Evolutionary conservation across 92 coral and sea anemone species (phyloP), one percentile per base, ranked within the genome.

Genomic region (Epizoanthus scotinus): DNA sequence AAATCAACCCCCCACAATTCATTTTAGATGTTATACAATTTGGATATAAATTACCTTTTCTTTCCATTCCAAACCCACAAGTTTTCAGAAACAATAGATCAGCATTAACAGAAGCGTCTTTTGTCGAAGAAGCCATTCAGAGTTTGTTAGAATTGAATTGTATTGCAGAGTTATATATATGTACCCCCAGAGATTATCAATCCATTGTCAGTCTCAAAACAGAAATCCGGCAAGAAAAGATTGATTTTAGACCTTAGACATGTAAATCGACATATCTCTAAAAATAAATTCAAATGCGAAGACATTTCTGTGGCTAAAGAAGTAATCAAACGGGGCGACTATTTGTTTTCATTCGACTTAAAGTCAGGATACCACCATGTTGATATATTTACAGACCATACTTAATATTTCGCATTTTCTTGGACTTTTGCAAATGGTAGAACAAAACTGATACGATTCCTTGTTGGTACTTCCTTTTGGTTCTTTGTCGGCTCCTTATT

Each of bases 231-330:
- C 0, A 87, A 87, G 55, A 78, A 87, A 71, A 70, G 85, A n/a
- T 28, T 67, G 20, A 63, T 83, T 7, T 31, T 87, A 53, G 91
- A 88, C 49, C 79, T 88, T 19, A 75, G 92, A 25, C 89, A 85
- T 54, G 82, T 89, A 10, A 85, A 82, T 49, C 61, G 61, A 25
- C 84, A 42, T 36, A 25, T 85, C 22, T 82, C 14, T 60, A 82
- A 78, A 22, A 70, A 55, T 9, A 77, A 82, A 56, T 89, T 85
- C 31, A 66, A 86, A 68, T 68, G 86, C 50, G 83, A 86, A 62
- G 83, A 81, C 49, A 15, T 85, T 9, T 15, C 36, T 9, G 40
- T 78, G 52, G 71, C 85, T 0, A 82, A 82, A 40, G 69, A 70
- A 3, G 75, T 82, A 31, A 56, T 85, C 8, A 79, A 79, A 15